These are phyloP conservation scores for Adelges cooleyi DNA, from an alignment of 1,140 invertebrate genomes.

Conservation along the genomic window DNA sequence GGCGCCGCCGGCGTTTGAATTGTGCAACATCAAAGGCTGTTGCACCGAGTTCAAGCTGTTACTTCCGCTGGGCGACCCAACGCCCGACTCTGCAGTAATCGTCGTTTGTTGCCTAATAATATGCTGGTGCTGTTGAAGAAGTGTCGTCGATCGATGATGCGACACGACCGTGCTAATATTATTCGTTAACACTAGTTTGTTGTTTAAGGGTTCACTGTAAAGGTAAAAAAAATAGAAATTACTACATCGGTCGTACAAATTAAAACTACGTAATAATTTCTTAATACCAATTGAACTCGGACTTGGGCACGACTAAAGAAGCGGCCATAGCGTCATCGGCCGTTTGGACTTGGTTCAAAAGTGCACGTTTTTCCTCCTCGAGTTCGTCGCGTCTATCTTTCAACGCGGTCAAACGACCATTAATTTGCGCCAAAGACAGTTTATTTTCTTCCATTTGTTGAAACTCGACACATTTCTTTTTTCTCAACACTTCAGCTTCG, in stretches of 20 bases:
- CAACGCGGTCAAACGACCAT: slow-evolving; percentile 13
- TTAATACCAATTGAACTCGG: neutral
- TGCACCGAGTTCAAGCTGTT: neutral
- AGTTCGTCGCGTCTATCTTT: slow-evolving; percentile 4
- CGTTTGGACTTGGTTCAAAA: neutral
- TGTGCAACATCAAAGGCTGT: slow-evolving; percentile 2
- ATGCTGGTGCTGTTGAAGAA: neutral
- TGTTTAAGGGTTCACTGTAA: neutral
- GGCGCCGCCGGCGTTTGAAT: neutral
- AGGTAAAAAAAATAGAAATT: neutral
- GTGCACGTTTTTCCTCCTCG: slow-evolving; percentile 5
- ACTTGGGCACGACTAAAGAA: neutral
- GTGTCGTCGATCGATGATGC: neutral
- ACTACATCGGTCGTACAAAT: neutral
- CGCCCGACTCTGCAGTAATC: neutral
- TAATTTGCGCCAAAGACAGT: slow-evolving; percentile 18
- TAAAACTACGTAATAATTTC: too few species aligned
- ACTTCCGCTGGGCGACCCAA: neutral
- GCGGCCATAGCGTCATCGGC: neutral
- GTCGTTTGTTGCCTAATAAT: neutral
- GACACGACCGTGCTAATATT: neutral
- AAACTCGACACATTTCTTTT: slow-evolving; percentile 19
- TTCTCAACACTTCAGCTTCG: slow-evolving; percentile 10
- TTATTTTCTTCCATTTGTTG: slow-evolving; percentile 24
- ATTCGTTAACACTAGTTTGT: neutral